Percentiles rank a stretch among this genome's conserved stretches.
These are phyloP conservation scores for Pelmatolapia mariae DNA, from an alignment of 2,113 vertebrate genomes.

Conservation along the genomic window DNA sequence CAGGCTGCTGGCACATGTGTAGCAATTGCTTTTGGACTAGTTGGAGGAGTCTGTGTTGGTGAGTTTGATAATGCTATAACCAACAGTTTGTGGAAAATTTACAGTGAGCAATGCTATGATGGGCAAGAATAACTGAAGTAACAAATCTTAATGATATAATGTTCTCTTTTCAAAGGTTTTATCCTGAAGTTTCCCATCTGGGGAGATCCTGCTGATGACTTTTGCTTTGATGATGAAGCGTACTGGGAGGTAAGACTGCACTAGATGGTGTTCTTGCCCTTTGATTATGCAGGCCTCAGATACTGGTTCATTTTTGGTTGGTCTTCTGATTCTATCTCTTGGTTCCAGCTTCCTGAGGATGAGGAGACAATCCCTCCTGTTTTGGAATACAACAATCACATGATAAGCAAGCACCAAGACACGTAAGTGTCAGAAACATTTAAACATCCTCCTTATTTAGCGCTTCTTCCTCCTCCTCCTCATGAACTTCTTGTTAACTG, in stretches of 20 bases:
- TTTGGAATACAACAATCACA: slow-evolving; percentile 74
- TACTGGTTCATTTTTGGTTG: not conserved
- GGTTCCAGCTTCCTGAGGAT: slow-evolving; percentile 81
- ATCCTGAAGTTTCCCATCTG: slow-evolving; percentile 86
- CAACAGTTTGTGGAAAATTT: not conserved
- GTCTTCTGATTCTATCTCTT: not conserved
- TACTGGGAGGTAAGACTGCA: slow-evolving; percentile 89
- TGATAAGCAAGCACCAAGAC: slow-evolving; percentile 60
- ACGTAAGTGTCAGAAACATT: slow-evolving; percentile 45
- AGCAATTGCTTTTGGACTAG: slow-evolving; percentile 82
- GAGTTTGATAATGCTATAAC: slow-evolving; percentile 39
- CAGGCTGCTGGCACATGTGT: slow-evolving; percentile 86
- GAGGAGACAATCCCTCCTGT: slow-evolving; percentile 71
- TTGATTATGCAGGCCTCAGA: not conserved
- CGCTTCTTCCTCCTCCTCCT: not conserved
- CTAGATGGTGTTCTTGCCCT: slow-evolving; percentile 4
- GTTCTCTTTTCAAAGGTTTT: slow-evolving; percentile 67
- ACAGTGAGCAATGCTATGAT: not conserved
- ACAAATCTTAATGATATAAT: not conserved
- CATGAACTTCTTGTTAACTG: not conserved
- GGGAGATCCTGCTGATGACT: slow-evolving; percentile 86
- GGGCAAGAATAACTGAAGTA: not conserved
- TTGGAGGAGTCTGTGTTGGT: slow-evolving; percentile 86
- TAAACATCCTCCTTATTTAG: not conserved
- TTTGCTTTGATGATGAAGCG: slow-evolving; percentile 87